A percentile compares a stretch with the other conserved stretches of the same genome.
Conservation (phyloP, 2,888 invertebrate genomes). For the Bruchidius siliquastri region DNA sequence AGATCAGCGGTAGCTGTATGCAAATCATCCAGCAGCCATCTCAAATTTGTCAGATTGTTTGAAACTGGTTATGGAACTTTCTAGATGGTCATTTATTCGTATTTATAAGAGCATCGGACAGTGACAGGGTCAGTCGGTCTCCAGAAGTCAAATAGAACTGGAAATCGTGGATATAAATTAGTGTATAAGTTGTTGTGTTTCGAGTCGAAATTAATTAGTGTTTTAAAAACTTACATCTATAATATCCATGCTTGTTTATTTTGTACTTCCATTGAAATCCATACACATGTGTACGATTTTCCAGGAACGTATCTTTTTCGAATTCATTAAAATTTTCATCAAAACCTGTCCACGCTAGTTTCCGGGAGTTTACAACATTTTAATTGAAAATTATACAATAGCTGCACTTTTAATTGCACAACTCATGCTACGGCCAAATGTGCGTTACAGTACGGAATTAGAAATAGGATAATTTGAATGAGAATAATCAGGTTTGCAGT, state of each 20-base stretch:
- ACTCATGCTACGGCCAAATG: neutral
- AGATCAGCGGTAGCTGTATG: no score
- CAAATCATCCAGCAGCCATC: no score
- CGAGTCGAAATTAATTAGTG: no score
- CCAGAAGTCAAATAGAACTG: no score
- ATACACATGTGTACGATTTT: neutral
- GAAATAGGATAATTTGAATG: neutral
- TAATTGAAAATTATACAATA: neutral
- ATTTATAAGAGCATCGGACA: no score
- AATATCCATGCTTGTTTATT: neutral
- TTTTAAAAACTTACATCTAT: neutral
- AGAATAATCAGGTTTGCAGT: neutral
- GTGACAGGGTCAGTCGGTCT: no score
- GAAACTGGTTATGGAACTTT: no score
- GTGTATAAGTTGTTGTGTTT: no score
- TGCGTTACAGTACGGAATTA: neutral
- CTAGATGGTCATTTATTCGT: no score
- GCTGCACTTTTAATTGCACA: neutral
- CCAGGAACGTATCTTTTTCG: neutral
- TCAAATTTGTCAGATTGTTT: no score
- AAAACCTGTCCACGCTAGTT: neutral
- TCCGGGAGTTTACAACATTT: neutral
- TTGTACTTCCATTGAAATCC: neutral
- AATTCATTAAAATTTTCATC: neutral
- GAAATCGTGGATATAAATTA: no score